Base-by-base conservation (phyloP, 2,113 vertebrate species). In the Vidua chalybeata region DNA sequence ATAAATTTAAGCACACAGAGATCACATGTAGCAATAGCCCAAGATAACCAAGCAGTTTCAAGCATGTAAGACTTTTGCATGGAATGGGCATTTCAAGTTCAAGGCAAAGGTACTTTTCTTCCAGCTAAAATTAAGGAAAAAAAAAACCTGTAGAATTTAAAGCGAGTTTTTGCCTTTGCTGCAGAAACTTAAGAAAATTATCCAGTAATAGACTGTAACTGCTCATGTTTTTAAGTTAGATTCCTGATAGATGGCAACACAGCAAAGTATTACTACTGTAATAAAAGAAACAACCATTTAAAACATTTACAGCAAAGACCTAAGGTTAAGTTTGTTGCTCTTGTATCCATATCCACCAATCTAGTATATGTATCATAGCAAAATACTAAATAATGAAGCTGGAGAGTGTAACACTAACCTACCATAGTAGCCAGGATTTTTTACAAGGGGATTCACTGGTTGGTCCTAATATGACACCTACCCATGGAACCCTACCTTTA, bases 311-410 rank as follows among this genome's bases (percentile, higher is more conserved):
- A 76, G 41, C 3, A 39, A 95, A 95, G 30, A 87, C 45, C 52
- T 67, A 71, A 62, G 27, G 71, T 69, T 61, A 33, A 71, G 20
- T 63, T 83, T 91, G 9, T 91, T 95, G 82, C 74, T 95, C 80
- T 77, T 95, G 95, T 97, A 97, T 97, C 96, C 96, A 96, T 96
- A 97, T 96, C 95, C 94, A 97, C 94, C 94, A 97, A 96, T 96
- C 95, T 66, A 71, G 26, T 43, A 58, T 27, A 39, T 48, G 7
- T 43, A 16, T 52, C 41, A 82, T 10, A 83, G 30, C 37, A 84
- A 73, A 33, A 46, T 21, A 87, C 8, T 49, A 62, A 56, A 59
- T 41, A 43, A 49, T 63, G 33, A 80, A 37, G 13, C 30, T 27
- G 22, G 18, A 76, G 17, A 49, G 2, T 39, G 51, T 3, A 75